Base-by-base conservation (phyloP, 2,797 vertebrate species). In the Cynodonichthys magdalenae region DNA sequence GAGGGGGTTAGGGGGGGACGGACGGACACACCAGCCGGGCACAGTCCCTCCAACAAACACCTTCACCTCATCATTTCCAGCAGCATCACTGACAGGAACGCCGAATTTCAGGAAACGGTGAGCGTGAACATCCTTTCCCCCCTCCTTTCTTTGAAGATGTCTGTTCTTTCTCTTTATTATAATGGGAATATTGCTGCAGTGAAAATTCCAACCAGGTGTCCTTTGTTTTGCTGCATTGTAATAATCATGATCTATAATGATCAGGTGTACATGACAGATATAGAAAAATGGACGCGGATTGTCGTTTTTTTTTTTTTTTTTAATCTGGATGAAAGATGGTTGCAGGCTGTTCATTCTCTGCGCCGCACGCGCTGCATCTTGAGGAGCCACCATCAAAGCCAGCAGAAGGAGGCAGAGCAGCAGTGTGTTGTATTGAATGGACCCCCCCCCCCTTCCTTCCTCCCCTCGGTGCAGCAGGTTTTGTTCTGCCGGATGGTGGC, bases 171-270 rank as follows among this genome's bases (percentile, higher is more conserved):
- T 1, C 24, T 17, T 15, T 15, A n/a, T 36, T 28, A 54, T 27
- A 14, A 55, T 27, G 9, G 49, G 28, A 48, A 67, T 79, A 76
- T 82, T 86, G 88, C 54, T 84, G 89, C 85, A 86, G 79, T 85
- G 74, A 67, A 52, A 73, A 66, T 61, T 71, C 66, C 56, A 72
- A 51, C 14, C 31, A 53, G 60, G 61, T 69, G 36, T 56, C 6
- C 36, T 51, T 70, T 44, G n/a, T 53, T 79, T 46, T 53, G 18
- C 65, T 63, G 63, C 69, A 72, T 73, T 72, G 39, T 68, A 75
- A 63, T 79, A 83, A 56, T 67, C 72, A 68, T 55, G 62, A 62
- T 64, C 58, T 48, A 10, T 46, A 68, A 63, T 42, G 73, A 48
- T 28, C 79, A 88, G 82, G 83, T 88, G 77, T 61, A 44, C 60